These are phyloP conservation scores for Pogonomyrmex californicus DNA, from an alignment of 1,140 invertebrate species.

Conservation along the genomic window DNA sequence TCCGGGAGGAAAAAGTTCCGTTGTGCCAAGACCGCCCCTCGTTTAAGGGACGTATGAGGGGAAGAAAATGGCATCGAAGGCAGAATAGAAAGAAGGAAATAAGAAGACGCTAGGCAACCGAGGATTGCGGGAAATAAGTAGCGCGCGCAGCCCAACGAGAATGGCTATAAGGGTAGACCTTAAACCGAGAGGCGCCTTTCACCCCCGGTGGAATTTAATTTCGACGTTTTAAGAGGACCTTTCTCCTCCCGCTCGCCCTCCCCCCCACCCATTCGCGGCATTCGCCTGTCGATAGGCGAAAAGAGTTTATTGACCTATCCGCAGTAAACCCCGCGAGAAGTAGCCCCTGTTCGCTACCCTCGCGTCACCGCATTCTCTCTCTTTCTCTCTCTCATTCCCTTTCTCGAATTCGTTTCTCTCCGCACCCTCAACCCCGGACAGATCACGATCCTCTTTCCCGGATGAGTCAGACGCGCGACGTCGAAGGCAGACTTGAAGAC, in stretches of 20 bases:
- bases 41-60: slow-evolving; percentile 71
- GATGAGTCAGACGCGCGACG: slow-evolving; percentile 66
- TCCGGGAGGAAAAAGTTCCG: slow-evolving; percentile 56
- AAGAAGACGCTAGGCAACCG: slow-evolving; percentile 69
- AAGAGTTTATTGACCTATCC: slow-evolving; percentile 81
- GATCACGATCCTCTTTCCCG: slow-evolving; percentile 31
- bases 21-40: slow-evolving; percentile 77
- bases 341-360: slow-evolving; percentile 48
- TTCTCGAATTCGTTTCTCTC: neutral
- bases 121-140: slow-evolving; percentile 82
- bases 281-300: slow-evolving; percentile 73
- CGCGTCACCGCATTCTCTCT: neutral
- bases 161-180: slow-evolving; percentile 74
- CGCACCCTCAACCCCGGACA: neutral
- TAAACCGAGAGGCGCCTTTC: slow-evolving; percentile 70
- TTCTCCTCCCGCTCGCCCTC: slow-evolving; percentile 23
- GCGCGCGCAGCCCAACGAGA: slow-evolving; percentile 65
- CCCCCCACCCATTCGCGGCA: slow-evolving; percentile 5
- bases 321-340: slow-evolving; percentile 68
- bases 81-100: slow-evolving; percentile 68
- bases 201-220: slow-evolving; percentile 82
- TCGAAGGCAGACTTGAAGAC: slow-evolving; percentile 75
- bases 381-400: slow-evolving; percentile 33
- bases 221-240: slow-evolving; percentile 81
- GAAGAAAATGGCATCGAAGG: neutral